Conservation (phyloP, 2,888 invertebrate genomes). For the Seira ritae region DNA sequence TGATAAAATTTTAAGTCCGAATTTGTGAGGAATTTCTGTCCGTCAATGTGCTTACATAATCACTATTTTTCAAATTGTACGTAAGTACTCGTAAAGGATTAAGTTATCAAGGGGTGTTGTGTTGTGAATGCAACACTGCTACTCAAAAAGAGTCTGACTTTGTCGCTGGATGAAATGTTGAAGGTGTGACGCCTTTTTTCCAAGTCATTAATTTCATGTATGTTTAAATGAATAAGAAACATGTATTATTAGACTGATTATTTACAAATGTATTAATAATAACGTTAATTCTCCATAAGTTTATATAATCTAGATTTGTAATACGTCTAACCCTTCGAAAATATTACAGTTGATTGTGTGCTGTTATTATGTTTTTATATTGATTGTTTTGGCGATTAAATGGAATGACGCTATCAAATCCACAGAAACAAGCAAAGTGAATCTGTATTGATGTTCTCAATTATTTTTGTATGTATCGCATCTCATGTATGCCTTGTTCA, state of each 20-base stretch:
- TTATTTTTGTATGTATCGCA: no score
- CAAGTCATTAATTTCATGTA: slow-evolving; percentile 57
- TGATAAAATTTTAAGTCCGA: no score
- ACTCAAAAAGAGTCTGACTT: slow-evolving; percentile 22
- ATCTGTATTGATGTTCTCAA: no score
- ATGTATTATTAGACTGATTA: slow-evolving; percentile 60
- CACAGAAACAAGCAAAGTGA: slow-evolving; percentile 25
- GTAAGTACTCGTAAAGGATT: background rate
- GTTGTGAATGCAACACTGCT: background rate
- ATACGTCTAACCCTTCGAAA: slow-evolving; percentile 28
- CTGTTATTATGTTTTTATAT: slow-evolving; percentile 57
- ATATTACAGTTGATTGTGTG: slow-evolving; percentile 53
- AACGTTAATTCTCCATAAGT: slow-evolving; percentile 41
- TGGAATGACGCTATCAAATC: slow-evolving; percentile 58
- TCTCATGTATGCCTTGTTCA: no score
- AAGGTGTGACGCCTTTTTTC: slow-evolving; percentile 53
- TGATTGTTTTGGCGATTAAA: slow-evolving; percentile 58
- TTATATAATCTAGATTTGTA: slow-evolving; percentile 22
- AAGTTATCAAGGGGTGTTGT: slow-evolving; percentile 1
- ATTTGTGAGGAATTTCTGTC: no score
- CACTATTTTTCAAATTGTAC: slow-evolving; percentile 7
- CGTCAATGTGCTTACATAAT: background rate
- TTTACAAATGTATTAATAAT: slow-evolving; percentile 48
- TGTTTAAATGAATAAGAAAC: slow-evolving; percentile 29
- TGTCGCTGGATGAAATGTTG: slow-evolving; percentile 2